Evolutionary conservation across 2,113 vertebrate genomes (phyloP).

Genomic region (Pampusana beccarii): DNA sequence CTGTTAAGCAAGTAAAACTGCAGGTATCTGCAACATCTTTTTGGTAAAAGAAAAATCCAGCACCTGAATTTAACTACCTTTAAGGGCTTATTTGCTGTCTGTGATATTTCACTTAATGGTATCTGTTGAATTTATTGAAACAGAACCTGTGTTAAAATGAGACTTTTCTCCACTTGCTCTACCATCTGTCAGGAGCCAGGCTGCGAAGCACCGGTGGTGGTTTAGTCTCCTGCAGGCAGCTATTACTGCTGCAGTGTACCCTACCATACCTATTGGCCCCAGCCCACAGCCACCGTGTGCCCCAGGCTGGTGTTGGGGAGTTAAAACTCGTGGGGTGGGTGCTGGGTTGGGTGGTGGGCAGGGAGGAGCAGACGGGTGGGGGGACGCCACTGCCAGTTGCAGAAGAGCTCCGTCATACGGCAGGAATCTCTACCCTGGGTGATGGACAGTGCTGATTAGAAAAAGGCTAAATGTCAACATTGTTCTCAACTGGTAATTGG

Average conservation of each 20-base stretch:
- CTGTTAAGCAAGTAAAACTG: not conserved
- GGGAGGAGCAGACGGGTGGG: not conserved
- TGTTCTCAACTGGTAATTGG: constrained; percentile 68
- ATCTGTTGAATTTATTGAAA: not conserved
- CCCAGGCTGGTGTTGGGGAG: not conserved
- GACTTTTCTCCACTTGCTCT: not conserved
- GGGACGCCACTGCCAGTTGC: not conserved
- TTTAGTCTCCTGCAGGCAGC: not conserved
- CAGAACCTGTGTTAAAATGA: not conserved
- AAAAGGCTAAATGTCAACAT: constrained; percentile 72
- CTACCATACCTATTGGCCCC: fast-evolving
- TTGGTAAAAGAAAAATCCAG: not conserved
- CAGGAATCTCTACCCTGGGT: constrained; percentile 64
- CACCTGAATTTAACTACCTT: not conserved
- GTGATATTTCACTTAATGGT: not conserved
- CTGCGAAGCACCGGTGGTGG: not conserved
- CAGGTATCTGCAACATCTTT: not conserved
- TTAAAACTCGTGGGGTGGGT: not conserved
- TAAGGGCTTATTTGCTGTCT: not conserved
- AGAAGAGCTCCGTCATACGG: constrained; percentile 16
- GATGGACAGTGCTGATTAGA: constrained; percentile 56
- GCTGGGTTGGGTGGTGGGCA: not conserved
- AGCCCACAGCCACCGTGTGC: not conserved
- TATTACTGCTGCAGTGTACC: not conserved
- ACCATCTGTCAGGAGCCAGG: not conserved